Base-by-base conservation (phyloP, 2,797 vertebrate genomes). In the Balearica regulorum region DNA sequence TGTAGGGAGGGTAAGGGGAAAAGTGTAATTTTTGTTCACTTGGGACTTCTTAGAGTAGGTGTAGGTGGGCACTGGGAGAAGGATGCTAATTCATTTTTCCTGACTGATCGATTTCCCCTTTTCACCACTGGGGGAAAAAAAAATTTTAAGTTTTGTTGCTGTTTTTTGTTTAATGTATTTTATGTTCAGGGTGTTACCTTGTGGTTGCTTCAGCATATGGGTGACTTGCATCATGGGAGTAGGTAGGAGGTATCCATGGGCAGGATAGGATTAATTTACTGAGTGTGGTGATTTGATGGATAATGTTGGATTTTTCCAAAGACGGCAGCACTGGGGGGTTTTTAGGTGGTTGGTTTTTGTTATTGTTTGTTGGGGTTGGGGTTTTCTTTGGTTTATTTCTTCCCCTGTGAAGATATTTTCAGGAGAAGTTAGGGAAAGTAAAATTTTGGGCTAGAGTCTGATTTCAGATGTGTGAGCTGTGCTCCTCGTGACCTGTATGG, bases 211-310 rank as follows among this genome's bases (percentile, higher is more conserved):
- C 39, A 44, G 81, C 26, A 4, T 78, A 46, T 55, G 82, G 57
- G 75, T 96, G 89, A 51, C 84, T 78, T 81, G 90, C 96, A 82
- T 96, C 90, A 94, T 44, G 60, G 69, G 28, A 88, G 6, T 78
- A 91, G 83, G 70, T 84, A 82, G 87, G 75, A 60, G 69, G 76
- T 72, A 60, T 78, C 65, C 43, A 51, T 33, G 65, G 66, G 21
- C 69, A 76, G 75, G 79, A 91, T 28, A 69, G 58, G 46, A 29
- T n/a, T 88, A 57, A 6, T 77, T 64, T 95, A 61, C 39, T 46
- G 43, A 92, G 31, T 2, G 0, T 76, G 65, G 43, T 29, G 75
- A 76, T 92, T 51, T 92, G 69, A 69, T 81, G 89, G 64, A 44
- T 80, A 55, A 51, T 29, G 20, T 6, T 84, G 75, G 57, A 71